A percentile compares a stretch with the other conserved stretches of the same genome.
Conservation (phyloP, 2,888 invertebrate genomes). For the Dendrolimus pini region DNA sequence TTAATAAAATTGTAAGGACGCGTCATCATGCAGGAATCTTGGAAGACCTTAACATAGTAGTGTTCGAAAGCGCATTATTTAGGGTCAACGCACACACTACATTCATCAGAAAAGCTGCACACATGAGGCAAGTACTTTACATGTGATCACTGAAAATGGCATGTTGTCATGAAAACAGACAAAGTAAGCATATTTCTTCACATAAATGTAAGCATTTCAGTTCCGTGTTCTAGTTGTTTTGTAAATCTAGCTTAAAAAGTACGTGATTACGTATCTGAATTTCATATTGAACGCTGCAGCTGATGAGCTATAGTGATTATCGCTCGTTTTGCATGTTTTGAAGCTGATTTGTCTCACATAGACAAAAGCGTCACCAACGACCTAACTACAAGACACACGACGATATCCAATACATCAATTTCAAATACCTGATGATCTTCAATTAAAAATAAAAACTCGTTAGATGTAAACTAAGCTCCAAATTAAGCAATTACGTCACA, state of each 20-base stretch:
- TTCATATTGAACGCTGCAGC: background rate
- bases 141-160: no score
- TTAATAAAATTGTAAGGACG: background rate
- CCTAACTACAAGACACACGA: conserved; percentile 67
- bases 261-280: no score
- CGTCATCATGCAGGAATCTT: background rate
- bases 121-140: background rate
- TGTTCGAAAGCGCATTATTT: background rate
- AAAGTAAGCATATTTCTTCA: no score
- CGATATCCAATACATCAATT: conserved; percentile 67
- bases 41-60: background rate
- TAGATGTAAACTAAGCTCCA: conserved; percentile 41
- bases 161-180: no score
- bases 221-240: conserved; percentile 11
- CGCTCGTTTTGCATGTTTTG: conserved; percentile 22
- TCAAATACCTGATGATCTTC: conserved; percentile 42
- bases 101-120: background rate
- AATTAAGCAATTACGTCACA: conserved; percentile 18
- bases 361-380: conserved; percentile 56
- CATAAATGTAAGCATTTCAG: no score
- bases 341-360: conserved; percentile 48
- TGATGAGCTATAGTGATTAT: conserved; percentile 6
- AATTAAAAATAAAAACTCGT: conserved; percentile 32
- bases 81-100: background rate
- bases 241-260: no score